Evolutionary conservation across 2,888 invertebrate species (phyloP).

Genomic region (Eilema caniola): DNA sequence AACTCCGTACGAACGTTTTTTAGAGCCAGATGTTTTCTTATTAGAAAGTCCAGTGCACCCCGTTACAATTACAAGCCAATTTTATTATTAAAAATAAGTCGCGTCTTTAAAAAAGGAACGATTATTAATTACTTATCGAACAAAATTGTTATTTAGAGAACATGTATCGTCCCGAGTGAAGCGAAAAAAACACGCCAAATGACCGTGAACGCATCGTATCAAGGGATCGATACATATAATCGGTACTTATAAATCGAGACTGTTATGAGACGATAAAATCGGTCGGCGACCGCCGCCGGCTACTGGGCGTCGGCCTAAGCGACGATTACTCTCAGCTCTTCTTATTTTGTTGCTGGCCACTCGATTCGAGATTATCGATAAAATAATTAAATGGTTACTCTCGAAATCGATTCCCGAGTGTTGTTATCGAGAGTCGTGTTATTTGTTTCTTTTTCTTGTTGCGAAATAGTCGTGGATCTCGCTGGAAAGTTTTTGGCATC

Average conservation of each 20-base stretch:
- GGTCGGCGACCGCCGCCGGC: slow-evolving; percentile 81
- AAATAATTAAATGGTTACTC: slow-evolving; percentile 88
- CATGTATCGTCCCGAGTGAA: slow-evolving; percentile 57
- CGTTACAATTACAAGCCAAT: slow-evolving; percentile 44
- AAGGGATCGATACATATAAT: slow-evolving; percentile 84
- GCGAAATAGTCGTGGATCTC: slow-evolving; percentile 63
- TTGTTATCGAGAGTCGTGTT: slow-evolving; percentile 82
- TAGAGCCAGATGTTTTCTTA: slow-evolving; percentile 26
- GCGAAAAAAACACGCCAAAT: slow-evolving; percentile 78
- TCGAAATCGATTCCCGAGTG: slow-evolving; percentile 86
- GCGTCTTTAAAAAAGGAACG: slow-evolving; percentile 47
- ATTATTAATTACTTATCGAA: slow-evolving; percentile 65
- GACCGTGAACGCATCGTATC: slow-evolving; percentile 79
- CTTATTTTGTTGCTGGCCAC: slow-evolving; percentile 78
- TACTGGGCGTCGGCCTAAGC: slow-evolving; percentile 85
- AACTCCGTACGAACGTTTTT: slow-evolving; percentile 19
- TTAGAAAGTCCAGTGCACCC: slow-evolving; percentile 31
- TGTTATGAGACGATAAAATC: slow-evolving; percentile 86
- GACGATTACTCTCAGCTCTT: slow-evolving; percentile 82
- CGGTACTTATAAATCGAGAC: slow-evolving; percentile 86
- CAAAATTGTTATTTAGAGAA: slow-evolving; percentile 68
- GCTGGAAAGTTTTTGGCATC: slow-evolving; percentile 41
- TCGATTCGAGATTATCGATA: slow-evolving; percentile 86
- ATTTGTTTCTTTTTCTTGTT: slow-evolving; percentile 81
- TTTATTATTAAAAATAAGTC: slow-evolving; percentile 49